Percentiles rank a stretch among this genome's conserved stretches.
These are phyloP conservation scores for Drosophila fuyamai DNA, from an alignment of 1,140 invertebrate species.

Conservation along the genomic window DNA sequence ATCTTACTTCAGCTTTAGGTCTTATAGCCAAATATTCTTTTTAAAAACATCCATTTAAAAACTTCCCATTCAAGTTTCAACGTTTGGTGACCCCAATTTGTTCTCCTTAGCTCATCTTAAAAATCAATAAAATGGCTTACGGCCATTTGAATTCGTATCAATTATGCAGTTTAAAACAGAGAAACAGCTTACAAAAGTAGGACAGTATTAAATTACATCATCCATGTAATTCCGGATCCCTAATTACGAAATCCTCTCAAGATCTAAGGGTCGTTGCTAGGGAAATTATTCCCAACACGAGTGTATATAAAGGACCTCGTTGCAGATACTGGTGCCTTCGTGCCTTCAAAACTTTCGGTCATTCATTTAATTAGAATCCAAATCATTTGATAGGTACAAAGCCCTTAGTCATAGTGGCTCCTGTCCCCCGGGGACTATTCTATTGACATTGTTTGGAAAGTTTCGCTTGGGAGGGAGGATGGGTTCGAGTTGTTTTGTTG, in stretches of 20 bases:
- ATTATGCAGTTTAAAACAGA: background rate
- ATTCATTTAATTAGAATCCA: slow-evolving; percentile 57
- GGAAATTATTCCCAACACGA: slow-evolving; percentile 6
- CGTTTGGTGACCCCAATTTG: no score
- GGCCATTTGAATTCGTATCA: slow-evolving; percentile 1
- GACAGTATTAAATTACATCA: slow-evolving; percentile 32
- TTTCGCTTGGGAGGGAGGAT: slow-evolving; percentile 9
- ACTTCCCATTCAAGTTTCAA: no score
- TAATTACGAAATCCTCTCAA: slow-evolving; percentile 36
- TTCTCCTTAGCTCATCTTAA: background rate
- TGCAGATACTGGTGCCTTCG: slow-evolving; percentile 7
- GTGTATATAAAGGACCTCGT: slow-evolving; percentile 9
- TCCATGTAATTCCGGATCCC: slow-evolving; percentile 35
- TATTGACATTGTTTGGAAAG: slow-evolving; percentile 51
- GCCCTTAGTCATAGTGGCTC: slow-evolving; percentile 48
- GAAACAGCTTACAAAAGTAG: background rate
- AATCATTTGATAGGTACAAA: slow-evolving; percentile 56
- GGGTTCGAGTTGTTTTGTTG: slow-evolving; percentile 51
- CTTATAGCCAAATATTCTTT: no score
- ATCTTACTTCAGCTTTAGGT: no score
- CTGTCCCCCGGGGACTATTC: slow-evolving; percentile 47
- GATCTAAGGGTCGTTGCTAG: slow-evolving; percentile 18
- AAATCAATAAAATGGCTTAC: background rate
- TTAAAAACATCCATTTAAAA: no score
- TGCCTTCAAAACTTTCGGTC: slow-evolving; percentile 33